A percentile compares a stretch with the other conserved stretches of the same genome.
Conservation (phyloP, 2,113 vertebrate species). For the Pseudorasbora parva region DNA sequence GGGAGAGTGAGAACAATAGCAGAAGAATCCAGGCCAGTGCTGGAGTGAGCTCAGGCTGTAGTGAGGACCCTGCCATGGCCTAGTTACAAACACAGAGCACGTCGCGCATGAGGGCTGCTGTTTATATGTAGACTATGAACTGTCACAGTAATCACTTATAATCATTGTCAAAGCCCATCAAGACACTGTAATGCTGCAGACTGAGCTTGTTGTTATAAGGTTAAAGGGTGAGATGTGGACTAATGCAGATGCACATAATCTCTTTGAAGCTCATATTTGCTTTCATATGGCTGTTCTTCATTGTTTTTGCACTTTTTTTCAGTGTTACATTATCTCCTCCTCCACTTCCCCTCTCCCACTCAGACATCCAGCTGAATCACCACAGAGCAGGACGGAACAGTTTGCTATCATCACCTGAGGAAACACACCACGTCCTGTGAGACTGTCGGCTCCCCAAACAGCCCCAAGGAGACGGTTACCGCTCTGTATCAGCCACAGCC, state of each 20-base stretch:
- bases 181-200: background rate
- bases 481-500: constrained; percentile 49
- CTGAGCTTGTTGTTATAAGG: background rate
- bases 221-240: background rate
- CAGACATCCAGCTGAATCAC: constrained; percentile 62
- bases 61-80: constrained; percentile 15
- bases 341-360: background rate
- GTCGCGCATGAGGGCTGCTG: constrained; percentile 10
- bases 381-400: constrained; percentile 57
- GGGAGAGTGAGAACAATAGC: constrained; percentile 59
- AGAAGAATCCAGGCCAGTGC: constrained; percentile 47
- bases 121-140: constrained; percentile 18
- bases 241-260: constrained; percentile 2
- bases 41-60: constrained; percentile 37
- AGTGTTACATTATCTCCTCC: constrained; percentile 10
- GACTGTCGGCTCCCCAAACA: constrained; percentile 68
- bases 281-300: constrained; percentile 3
- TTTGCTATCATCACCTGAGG: constrained; percentile 72
- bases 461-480: constrained; percentile 59
- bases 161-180: constrained; percentile 24
- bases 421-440: constrained; percentile 71
- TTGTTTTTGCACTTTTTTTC: constrained; percentile 10
- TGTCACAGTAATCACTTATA: background rate
- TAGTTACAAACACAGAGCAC: constrained; percentile 33
- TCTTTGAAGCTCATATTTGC: background rate